Evolutionary conservation across 2,797 vertebrate genomes (phyloP), one percentile per base, ranked within the genome.

Genomic region (Pelodytes ibericus): DNA sequence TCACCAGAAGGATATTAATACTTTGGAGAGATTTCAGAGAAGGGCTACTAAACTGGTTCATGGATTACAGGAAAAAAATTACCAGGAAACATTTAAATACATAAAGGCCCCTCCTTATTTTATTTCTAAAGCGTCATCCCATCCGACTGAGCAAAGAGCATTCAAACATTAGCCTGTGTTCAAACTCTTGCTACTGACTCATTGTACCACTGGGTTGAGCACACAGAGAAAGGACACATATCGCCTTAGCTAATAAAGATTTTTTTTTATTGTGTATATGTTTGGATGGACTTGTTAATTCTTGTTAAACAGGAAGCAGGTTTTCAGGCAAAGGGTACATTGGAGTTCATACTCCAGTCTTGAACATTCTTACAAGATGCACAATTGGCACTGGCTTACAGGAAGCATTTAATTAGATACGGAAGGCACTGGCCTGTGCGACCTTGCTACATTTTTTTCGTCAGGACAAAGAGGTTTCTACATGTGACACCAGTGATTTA

Each of bases 271-370:
- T 87, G 83, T 84, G 80, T 7, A 65, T 85, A 80, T 80, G 86
- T 90, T 89, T 84, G 73, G 85, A 82, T 80, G 83, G 82, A 75
- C 87, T 87, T 87, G 83, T 89, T 86, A 87, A 88, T 86, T 88
- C 89, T 91, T 89, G 88, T 91, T 85, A 89, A 90, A 90, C 89
- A 92, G 91, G 90, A 92, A 92, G 85, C 91, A 91, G 88, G 84
- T 91, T 93, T 91, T 5, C 27, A 90, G 89, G 87, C 83, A 47
- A 88, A 77, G 85, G 88, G 87, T 91, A 88, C 81, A 77, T 63
- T 75, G 79, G 85, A 92, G 90, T 90, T 92, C 90, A 93, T 85
- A 82, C 85, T 89, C 79, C 83, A 0, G 79, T 85, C 86, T 88
- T 84, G 79, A 89, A 89, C 84, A 83, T 87, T 89, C 88, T 90